These are phyloP conservation scores for Drosophila suboccidentalis DNA, from an alignment of 2,888 invertebrate species.

Conservation along the genomic window DNA sequence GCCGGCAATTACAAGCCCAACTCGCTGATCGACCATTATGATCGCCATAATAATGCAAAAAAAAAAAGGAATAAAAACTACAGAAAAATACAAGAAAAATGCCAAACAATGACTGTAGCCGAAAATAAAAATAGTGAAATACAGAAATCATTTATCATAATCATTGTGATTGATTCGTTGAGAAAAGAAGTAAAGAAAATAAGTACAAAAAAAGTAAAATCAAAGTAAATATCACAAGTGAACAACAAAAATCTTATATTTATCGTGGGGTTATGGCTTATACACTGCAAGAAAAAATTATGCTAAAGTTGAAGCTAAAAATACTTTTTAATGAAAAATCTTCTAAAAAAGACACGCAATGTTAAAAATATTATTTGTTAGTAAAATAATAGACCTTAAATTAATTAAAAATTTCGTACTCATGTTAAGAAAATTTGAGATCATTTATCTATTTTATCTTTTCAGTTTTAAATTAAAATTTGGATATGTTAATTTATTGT, in stretches of 20 bases:
- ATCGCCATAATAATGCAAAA: constrained; percentile 73
- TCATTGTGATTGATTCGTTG: constrained; percentile 84
- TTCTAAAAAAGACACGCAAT: too few species aligned
- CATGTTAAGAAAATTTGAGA: too few species aligned
- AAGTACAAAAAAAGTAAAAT: constrained; percentile 23
- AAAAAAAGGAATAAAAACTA: constrained; percentile 27
- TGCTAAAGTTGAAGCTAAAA: background rate
- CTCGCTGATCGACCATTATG: constrained; percentile 74
- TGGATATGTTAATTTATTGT: too few species aligned
- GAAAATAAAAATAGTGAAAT: constrained; percentile 67
- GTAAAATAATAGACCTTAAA: too few species aligned
- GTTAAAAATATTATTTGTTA: too few species aligned
- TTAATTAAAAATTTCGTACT: too few species aligned
- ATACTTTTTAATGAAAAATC: too few species aligned
- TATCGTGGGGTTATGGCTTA: constrained; percentile 46
- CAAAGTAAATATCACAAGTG: constrained; percentile 70
- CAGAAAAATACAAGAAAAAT: constrained; percentile 23
- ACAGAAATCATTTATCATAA: constrained; percentile 83
- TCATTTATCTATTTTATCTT: too few species aligned
- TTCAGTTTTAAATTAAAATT: too few species aligned
- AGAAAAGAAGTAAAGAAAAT: constrained; percentile 51
- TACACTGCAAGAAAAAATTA: background rate
- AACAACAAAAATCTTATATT: constrained; percentile 53
- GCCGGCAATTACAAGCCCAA: constrained; percentile 71
- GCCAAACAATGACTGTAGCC: constrained; percentile 56